Base-by-base conservation (phyloP, 2,797 vertebrate species). In the Ctenochaetus hawaiiensis region DNA sequence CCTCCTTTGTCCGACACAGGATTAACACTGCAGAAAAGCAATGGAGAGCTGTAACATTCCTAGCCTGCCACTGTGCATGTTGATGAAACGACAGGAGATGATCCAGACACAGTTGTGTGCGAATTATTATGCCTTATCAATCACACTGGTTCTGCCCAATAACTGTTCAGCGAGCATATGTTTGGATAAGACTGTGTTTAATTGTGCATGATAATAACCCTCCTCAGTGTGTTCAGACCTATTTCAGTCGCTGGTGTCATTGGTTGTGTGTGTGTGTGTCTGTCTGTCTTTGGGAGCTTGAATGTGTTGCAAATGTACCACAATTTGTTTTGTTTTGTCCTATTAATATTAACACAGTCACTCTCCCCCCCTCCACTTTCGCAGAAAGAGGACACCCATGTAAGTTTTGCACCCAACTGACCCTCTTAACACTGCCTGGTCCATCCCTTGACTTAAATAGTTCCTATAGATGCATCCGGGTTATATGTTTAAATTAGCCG, bases 301-400 rank as follows among this genome's bases (percentile, higher is more conserved):
- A 56, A 57, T 86, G 67, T 83, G 64, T 76, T 83, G 57, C 62
- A 74, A 57, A 71, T 81, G 64, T 85, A 67, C 61, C 79, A 67
- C 77, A 63, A 41, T 87, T 16, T 45, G 4, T 49, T 83, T 75
- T 83, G 73, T 84, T 58, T 70, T 90, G 77, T 89, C 59, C 61
- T 82, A 87, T 81, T 59, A 82, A 82, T 92, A 92, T 85, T 93
- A 94, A 94, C 90, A 83, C 75, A 49, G 66, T 90, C 87, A 89
- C 88, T 92, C 85, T 89, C 30, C 30, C 89, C 83, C 86, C 83
- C 85, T 84, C 84, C 84, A 88, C 77, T 87, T 83, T 85, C 93
- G 84, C 95, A 96, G 95, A 96, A 84, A 94, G 95, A 95, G 95
- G 95, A 95, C 95, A 96, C 85, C 95, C 95, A 96, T 96, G 95